phyloP scores from a whole-genome alignment of 2,113 vertebrate species.

The Ciconia boyciana region DNA sequence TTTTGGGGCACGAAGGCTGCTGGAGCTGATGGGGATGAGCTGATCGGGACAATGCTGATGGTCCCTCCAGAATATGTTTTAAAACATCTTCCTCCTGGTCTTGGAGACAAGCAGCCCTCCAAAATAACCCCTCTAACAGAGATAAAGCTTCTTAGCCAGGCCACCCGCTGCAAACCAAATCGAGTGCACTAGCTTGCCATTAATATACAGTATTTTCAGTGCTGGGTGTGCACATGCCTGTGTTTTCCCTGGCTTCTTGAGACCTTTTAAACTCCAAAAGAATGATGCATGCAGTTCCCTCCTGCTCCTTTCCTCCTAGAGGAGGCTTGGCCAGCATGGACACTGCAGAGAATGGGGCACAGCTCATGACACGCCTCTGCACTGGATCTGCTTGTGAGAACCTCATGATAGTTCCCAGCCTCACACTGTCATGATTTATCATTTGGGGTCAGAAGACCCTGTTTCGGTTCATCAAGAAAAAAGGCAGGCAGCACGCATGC shows the following conservation, averaged over 20 bases:
- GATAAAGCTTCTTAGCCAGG: neutral
- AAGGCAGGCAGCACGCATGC: neutral
- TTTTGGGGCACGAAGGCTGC: neutral
- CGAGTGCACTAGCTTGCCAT: neutral
- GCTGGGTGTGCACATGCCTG: neutral
- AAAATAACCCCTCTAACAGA: neutral
- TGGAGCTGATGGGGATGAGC: neutral
- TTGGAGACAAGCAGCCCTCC: neutral
- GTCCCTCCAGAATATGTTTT: neutral
- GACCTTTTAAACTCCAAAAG: neutral
- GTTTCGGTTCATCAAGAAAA: neutral
- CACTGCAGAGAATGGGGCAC: neutral
- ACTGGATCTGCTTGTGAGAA: neutral
- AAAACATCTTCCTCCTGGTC: neutral
- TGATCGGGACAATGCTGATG: neutral
- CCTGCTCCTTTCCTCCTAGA: neutral
- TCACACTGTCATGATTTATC: accelerated
- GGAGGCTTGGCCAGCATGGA: neutral
- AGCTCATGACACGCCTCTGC: neutral
- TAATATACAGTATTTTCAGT: neutral
- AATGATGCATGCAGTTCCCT: accelerated
- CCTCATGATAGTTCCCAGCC: neutral
- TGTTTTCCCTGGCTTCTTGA: neutral
- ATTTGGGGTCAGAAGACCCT: neutral
- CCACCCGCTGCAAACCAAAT: neutral